Evolutionary conservation across 2,113 vertebrate genomes (phyloP).

Genomic region (Oncorhynchus gorbuscha): DNA sequence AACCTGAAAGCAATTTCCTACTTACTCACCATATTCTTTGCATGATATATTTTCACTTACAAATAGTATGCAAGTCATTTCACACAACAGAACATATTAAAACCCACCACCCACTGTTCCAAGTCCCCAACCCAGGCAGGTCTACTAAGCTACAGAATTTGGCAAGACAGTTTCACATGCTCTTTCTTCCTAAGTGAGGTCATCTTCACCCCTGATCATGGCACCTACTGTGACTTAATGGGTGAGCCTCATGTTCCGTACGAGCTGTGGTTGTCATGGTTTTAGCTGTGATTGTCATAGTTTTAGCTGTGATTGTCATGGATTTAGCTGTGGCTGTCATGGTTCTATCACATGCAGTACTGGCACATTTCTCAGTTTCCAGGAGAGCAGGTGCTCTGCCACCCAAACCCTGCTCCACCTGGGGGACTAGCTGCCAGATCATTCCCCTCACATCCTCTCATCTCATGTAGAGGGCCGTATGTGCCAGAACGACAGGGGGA

Average conservation of each 20-base stretch:
- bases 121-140: too few relatives aligned
- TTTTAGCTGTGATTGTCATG: not conserved
- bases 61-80: not conserved
- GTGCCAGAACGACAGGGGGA: constrained; percentile 40
- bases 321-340: too few relatives aligned
- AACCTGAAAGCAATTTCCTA: not conserved
- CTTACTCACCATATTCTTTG: too few relatives aligned
- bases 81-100: too few relatives aligned
- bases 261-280: not conserved
- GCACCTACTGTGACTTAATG: not conserved
- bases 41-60: not conserved
- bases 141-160: too few relatives aligned
- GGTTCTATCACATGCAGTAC: not conserved
- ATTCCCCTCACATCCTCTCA: constrained; percentile 39
- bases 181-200: not conserved
- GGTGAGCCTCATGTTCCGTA: not conserved
- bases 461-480: constrained; percentile 28
- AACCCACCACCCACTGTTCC: too few relatives aligned
- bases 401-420: constrained; percentile 21
- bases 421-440: constrained; percentile 28
- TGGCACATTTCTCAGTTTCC: constrained; percentile 46
- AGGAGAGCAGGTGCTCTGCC: constrained; percentile 44
- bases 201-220: not conserved
- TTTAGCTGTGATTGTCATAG: too few relatives aligned
- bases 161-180: too few relatives aligned